phyloP scores from a whole-genome alignment of 2,888 invertebrate species.

The Phyllotreta striolata region DNA sequence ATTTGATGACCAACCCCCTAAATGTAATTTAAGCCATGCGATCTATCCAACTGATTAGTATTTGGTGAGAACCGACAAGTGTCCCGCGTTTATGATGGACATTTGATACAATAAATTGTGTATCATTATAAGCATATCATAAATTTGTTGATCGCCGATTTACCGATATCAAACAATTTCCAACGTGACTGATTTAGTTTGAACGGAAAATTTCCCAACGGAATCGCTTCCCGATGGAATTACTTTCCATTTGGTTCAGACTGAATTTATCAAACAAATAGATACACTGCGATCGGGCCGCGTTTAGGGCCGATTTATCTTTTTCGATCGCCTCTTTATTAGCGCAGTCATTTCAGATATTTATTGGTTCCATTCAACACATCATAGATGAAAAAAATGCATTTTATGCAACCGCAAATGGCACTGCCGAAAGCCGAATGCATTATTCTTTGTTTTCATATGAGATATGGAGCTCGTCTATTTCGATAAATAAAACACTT shows the following conservation, averaged over 20 bases:
- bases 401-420: constrained; percentile 29
- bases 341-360: constrained; percentile 36
- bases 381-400: constrained; percentile 28
- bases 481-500: constrained; percentile 25
- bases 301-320: constrained; percentile 55
- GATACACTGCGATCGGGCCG: constrained; percentile 50
- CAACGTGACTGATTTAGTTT: constrained; percentile 56
- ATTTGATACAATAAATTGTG: constrained; percentile 46
- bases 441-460: constrained; percentile 26
- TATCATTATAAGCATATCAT: constrained; percentile 55
- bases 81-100: constrained; percentile 30
- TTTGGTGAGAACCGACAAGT: constrained; percentile 50
- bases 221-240: constrained; percentile 55
- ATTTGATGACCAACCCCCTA: constrained; percentile 10
- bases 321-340: constrained; percentile 48
- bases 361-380: constrained; percentile 30
- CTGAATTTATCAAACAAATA: constrained; percentile 51
- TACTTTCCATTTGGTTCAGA: constrained; percentile 54
- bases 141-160: constrained; percentile 54
- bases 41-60: constrained; percentile 32
- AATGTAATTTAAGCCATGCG: constrained; percentile 29
- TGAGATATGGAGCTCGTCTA: constrained; percentile 18
- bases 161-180: constrained; percentile 55
- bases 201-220: constrained; percentile 56
- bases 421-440: constrained; percentile 19